Conservation (phyloP, 2,888 invertebrate species). For the Drosophila melanosoma region DNA sequence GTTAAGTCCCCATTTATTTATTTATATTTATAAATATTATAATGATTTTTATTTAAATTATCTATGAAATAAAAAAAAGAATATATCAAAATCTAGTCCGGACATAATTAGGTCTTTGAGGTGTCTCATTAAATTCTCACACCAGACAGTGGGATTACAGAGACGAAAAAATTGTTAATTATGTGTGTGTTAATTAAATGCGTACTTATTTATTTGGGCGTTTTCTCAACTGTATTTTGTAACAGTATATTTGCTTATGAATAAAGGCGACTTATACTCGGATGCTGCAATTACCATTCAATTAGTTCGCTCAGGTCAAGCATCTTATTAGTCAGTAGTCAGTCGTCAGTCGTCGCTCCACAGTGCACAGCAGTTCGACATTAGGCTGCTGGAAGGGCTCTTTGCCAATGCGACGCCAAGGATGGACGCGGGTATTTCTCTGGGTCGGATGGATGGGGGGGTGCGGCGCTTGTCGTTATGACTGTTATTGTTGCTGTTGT, state of each 20-base stretch:
- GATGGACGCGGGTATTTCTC: conserved; percentile 59
- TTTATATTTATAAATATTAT: neutral
- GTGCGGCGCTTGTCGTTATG: conserved; percentile 53
- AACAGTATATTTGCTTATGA: neutral
- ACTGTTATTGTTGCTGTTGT: conserved; percentile 66
- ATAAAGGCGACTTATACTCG: neutral
- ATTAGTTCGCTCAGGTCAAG: conserved; percentile 30
- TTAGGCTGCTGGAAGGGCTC: conserved; percentile 54
- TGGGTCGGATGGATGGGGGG: neutral
- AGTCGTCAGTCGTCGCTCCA: conserved; percentile 16
- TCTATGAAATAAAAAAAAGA: conserved; percentile 35
- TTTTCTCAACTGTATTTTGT: neutral
- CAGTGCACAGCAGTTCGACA: conserved; percentile 25
- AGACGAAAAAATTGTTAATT: neutral
- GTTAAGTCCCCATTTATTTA: neutral
- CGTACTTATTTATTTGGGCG: neutral
- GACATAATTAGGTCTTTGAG: conserved; percentile 49
- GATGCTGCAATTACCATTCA: conserved; percentile 5
- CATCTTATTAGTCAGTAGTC: conserved; percentile 1
- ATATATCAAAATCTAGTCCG: conserved; percentile 24
- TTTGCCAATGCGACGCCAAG: conserved; percentile 60
- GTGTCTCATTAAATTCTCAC: conserved; percentile 34
- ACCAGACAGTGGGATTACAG: conserved; percentile 32
- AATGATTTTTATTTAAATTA: neutral
- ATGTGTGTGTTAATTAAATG: neutral